Conservation (phyloP, 2,888 invertebrate species). For the Limenitis camilla region DNA sequence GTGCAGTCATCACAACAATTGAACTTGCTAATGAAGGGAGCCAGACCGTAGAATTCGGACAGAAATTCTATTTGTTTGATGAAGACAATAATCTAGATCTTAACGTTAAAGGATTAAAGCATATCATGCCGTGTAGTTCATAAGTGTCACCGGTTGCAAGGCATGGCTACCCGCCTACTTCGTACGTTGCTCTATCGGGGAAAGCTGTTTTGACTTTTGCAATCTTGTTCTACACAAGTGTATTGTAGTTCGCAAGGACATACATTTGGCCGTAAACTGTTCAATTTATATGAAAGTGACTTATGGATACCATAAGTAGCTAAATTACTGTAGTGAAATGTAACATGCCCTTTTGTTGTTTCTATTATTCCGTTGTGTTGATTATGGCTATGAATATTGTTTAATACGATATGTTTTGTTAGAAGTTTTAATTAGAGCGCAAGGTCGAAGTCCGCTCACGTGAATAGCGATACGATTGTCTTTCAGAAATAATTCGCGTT, state of each 20-base stretch:
- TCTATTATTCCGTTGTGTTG: background rate
- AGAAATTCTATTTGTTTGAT: background rate
- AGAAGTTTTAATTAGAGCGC: slow-evolving; percentile 15
- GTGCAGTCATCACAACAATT: slow-evolving; percentile 34
- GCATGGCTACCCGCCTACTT: slow-evolving; percentile 38
- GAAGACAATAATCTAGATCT: background rate
- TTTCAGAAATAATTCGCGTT: slow-evolving; percentile 2
- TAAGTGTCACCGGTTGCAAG: slow-evolving; percentile 16
- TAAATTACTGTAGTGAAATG: slow-evolving; percentile 2
- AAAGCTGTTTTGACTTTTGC: slow-evolving; percentile 30
- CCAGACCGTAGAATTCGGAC: slow-evolving; percentile 7
- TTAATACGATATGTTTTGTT: background rate
- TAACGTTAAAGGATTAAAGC: slow-evolving; percentile 1
- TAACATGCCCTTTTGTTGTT: slow-evolving; percentile 4
- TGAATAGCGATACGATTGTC: background rate
- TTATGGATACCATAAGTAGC: slow-evolving; percentile 4
- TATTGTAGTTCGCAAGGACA: slow-evolving; percentile 24
- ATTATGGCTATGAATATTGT: background rate
- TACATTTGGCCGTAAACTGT: slow-evolving; percentile 17
- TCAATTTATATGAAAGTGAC: slow-evolving; percentile 14
- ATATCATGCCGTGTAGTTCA: slow-evolving; percentile 5
- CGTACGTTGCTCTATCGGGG: slow-evolving; percentile 41
- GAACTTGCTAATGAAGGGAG: slow-evolving; percentile 35
- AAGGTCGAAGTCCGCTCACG: slow-evolving; percentile 19
- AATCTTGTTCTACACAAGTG: slow-evolving; percentile 23